Evolutionary conservation across 2,113 vertebrate species (phyloP), one percentile per base, ranked within the genome.

Genomic region (Oreochromis niloticus): DNA sequence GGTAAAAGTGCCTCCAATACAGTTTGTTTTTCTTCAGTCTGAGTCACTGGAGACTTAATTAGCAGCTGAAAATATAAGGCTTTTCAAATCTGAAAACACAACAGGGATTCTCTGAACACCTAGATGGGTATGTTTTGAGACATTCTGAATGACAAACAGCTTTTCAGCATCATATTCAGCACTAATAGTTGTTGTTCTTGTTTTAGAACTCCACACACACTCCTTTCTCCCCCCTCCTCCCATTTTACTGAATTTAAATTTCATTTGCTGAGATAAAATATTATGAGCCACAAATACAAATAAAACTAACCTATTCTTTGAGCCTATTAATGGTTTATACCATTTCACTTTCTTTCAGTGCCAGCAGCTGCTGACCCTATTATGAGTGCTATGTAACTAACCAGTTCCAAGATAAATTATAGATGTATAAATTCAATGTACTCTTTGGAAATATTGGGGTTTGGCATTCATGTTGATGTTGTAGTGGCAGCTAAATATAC

Each of bases 11-110:
- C 17, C 22, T 80, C 32, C 36, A 16, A 9, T 68, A 10, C 41
- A 14, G 7, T 16, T 84, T 85, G 82, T 86, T 87, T 84, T 71
- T 80, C 63, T 81, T 85, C 57, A 85, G 14, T 63, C 56, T 63
- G n/a, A 92, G 81, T 88, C 92, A 87, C 88, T 14, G 27, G 90
- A 93, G 92, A 83, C 91, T 91, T 85, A 92, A 93, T 93, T 93
- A 93, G 81, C 78, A 68, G 83, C 66, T 86, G 36, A 41, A 88
- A 92, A 90, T 68, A 82, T 83, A 86, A 68, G 36, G 30, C 82
- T 87, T 63, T 84, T 55, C 30, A 83, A 83, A 88, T 39, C 73
- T 59, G 17, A 84, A 66, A 81, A 80, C 82, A 85, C 52, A 84
- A 82, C 55, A 86, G 88, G 63, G 80, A 86, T 56, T 85, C 41